phyloP scores from a whole-genome alignment of 2,797 vertebrate genomes.

The Thamnophis elegans region DNA sequence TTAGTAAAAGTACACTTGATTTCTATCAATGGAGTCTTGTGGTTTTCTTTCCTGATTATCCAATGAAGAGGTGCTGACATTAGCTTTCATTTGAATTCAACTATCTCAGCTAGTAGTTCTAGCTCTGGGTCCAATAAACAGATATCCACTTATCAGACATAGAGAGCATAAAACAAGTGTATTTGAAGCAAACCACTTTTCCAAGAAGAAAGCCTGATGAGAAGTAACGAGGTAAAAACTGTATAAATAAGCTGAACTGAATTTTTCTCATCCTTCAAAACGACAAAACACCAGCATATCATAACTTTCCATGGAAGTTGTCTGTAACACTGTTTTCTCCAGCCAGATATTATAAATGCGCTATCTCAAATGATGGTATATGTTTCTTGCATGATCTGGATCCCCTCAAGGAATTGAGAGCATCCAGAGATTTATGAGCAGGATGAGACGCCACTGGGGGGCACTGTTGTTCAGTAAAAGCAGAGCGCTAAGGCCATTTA shows the following conservation, averaged over 20 bases:
- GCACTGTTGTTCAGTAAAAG: conserved; percentile 63
- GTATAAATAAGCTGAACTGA: background rate
- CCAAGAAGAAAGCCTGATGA: background rate
- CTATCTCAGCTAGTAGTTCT: background rate
- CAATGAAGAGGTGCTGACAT: too few species aligned
- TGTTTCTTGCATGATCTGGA: conserved; percentile 21
- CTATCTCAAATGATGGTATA: background rate
- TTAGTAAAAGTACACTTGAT: too few species aligned
- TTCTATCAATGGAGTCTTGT: too few species aligned
- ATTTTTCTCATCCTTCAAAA: background rate
- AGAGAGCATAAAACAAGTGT: background rate
- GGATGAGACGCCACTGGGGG: conserved; percentile 60
- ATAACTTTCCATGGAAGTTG: background rate
- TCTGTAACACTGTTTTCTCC: background rate
- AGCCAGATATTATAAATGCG: background rate
- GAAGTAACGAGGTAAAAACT: background rate
- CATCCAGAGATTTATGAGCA: conserved; percentile 33
- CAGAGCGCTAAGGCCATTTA: conserved; percentile 4
- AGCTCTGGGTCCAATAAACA: background rate
- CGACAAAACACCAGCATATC: background rate
- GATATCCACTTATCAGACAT: background rate
- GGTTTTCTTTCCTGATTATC: too few species aligned
- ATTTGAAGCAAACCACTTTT: background rate
- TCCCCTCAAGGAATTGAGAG: conserved; percentile 37
- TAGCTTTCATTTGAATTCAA: background rate